Conservation (phyloP, 2,888 invertebrate species). For the Mythimna albipuncta region DNA sequence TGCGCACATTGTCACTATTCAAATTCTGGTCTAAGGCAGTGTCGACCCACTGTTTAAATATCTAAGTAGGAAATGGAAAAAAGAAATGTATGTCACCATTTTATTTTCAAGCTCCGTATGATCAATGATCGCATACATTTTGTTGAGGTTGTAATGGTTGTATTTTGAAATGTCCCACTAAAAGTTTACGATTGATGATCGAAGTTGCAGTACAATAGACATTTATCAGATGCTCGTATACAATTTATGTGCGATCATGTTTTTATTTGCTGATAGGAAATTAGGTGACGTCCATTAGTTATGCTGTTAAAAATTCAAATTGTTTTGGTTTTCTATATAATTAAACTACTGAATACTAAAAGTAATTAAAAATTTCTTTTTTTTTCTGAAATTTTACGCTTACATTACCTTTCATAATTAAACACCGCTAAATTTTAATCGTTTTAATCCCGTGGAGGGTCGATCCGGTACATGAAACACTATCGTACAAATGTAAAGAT, state of each 20-base stretch:
- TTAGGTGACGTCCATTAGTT: constrained; percentile 12
- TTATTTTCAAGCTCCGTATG: constrained; percentile 63
- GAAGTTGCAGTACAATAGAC: constrained; percentile 60
- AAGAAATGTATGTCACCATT: constrained; percentile 49
- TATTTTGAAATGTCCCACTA: constrained; percentile 63
- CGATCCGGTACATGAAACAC: too few relatives aligned
- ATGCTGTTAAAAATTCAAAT: constrained; percentile 6
- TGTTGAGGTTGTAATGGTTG: constrained; percentile 62
- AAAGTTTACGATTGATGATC: constrained; percentile 64
- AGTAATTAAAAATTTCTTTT: constrained; percentile 8
- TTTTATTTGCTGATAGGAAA: constrained; percentile 33
- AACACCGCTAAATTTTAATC: too few relatives aligned
- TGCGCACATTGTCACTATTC: too few relatives aligned
- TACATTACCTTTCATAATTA: too few relatives aligned
- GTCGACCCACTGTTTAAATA: constrained; percentile 45
- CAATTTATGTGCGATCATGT: constrained; percentile 36
- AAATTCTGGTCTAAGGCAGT: too few relatives aligned
- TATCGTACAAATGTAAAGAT: too few relatives aligned
- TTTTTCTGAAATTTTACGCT: not conserved
- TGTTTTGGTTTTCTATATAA: constrained; percentile 10
- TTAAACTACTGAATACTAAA: constrained; percentile 17
- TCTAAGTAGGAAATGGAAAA: constrained; percentile 54
- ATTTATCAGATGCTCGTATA: constrained; percentile 47
- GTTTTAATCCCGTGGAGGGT: too few relatives aligned
- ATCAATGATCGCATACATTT: constrained; percentile 61